Percentiles rank a stretch among this genome's conserved stretches.
Evolutionary conservation across 23 tunicate species (phyloP).

Genomic region (Aplidium turbinatum): DNA sequence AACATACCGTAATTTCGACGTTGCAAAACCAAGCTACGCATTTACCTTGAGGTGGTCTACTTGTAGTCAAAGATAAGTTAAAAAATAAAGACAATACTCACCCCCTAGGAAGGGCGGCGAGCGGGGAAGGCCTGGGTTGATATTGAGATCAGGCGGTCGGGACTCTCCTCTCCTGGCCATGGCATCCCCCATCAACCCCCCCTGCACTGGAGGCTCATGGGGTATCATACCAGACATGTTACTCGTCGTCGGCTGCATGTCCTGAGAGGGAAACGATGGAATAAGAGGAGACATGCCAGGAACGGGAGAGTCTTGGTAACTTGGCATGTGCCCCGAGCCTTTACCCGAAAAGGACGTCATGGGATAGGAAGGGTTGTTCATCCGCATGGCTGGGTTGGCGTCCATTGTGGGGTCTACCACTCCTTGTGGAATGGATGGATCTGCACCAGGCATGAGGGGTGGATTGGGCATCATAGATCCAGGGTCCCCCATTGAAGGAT

Average conservation of each 20-base stretch:
- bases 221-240: slow-evolving; percentile 18
- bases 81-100: slow-evolving; percentile 24
- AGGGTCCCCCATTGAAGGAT: slow-evolving; percentile 22
- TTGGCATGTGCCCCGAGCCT: slow-evolving; percentile 30
- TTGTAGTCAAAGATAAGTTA: too few relatives aligned
- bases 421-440: slow-evolving; percentile 9
- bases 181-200: slow-evolving; percentile 66
- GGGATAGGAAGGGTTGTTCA: slow-evolving; percentile 38
- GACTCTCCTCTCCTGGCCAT: slow-evolving; percentile 82
- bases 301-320: slow-evolving; percentile 39
- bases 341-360: slow-evolving; percentile 15
- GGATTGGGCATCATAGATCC: slow-evolving; percentile 69
- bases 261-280: slow-evolving; percentile 25
- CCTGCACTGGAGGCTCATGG: slow-evolving; percentile 16
- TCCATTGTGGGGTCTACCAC: slow-evolving; percentile 31
- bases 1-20: too few relatives aligned
- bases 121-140: slow-evolving; percentile 48
- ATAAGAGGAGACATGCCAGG: neutral
- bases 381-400: slow-evolving; percentile 32
- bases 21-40: too few relatives aligned
- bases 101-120: slow-evolving; percentile 61
- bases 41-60: too few relatives aligned
- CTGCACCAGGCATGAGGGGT: slow-evolving; percentile 32
- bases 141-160: slow-evolving; percentile 78
- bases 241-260: slow-evolving; percentile 33